Conservation (phyloP, 2,797 vertebrate species). For the Hydrolagus colliei region DNA sequence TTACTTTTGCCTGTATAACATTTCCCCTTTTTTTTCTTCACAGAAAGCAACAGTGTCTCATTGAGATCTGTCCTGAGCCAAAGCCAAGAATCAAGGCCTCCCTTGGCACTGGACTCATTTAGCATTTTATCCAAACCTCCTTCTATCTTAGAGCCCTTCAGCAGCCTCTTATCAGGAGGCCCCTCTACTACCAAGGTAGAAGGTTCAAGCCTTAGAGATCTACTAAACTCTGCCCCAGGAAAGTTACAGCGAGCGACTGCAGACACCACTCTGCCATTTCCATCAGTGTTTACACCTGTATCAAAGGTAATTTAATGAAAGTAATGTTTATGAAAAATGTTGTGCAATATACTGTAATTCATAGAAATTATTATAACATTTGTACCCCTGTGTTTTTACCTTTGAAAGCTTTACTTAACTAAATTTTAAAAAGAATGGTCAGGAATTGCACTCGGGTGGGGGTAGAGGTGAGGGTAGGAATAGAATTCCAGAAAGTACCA, state of each 20-base stretch:
- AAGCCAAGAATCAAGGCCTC: slow-evolving; percentile 78
- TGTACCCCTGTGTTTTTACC: no score
- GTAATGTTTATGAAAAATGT: no score
- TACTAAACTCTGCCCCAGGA: slow-evolving; percentile 90
- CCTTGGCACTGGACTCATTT: slow-evolving; percentile 86
- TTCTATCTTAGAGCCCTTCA: slow-evolving; percentile 91
- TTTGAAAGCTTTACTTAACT: no score
- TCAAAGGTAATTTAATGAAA: slow-evolving; percentile 62
- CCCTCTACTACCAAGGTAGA: slow-evolving; percentile 86
- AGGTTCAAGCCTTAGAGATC: slow-evolving; percentile 90
- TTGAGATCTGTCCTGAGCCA: slow-evolving; percentile 84
- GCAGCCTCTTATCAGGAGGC: slow-evolving; percentile 86
- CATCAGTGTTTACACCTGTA: slow-evolving; percentile 83
- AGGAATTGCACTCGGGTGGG: no score
- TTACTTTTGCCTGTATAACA: neutral
- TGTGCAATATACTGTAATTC: no score
- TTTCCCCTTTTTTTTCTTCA: slow-evolving; percentile 13
- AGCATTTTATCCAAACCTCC: slow-evolving; percentile 70
- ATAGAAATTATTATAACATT: neutral
- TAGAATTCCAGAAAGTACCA: neutral
- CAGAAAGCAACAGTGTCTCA: slow-evolving; percentile 50
- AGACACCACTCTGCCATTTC: slow-evolving; percentile 86
- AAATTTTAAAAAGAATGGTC: no score
- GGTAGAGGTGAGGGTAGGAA: no score
- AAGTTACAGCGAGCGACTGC: slow-evolving; percentile 81